Evolutionary conservation across 2,113 vertebrate genomes (phyloP).

Genomic region (Panthera leo): DNA sequence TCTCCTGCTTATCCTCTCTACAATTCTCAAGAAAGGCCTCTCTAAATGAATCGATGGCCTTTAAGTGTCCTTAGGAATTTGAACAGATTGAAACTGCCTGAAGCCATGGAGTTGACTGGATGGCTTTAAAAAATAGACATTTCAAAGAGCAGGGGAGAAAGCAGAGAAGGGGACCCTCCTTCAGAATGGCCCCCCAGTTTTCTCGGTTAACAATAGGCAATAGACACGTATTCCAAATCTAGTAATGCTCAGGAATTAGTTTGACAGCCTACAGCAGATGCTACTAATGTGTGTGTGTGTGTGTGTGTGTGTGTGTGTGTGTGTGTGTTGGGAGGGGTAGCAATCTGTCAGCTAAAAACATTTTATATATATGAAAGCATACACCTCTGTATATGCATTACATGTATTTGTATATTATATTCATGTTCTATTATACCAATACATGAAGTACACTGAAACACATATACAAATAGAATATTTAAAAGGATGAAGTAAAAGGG

Average conservation of each 20-base stretch:
- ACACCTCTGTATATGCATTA: neutral
- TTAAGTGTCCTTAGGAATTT: slow-evolving; percentile 64
- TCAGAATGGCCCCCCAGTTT: neutral
- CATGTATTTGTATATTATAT: neutral
- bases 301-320: neutral
- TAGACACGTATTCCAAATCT: neutral
- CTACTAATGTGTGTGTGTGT: neutral
- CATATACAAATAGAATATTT: neutral
- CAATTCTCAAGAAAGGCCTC: slow-evolving; percentile 18
- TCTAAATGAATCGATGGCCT: slow-evolving; percentile 52
- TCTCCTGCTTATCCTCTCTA: slow-evolving; percentile 7
- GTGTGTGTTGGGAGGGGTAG: neutral
- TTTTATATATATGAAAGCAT: neutral
- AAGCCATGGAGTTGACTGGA: slow-evolving; percentile 53
- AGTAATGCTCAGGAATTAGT: neutral
- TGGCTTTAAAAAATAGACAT: slow-evolving; percentile 53
- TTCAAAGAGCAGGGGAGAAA: slow-evolving; percentile 43
- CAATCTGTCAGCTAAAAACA: neutral
- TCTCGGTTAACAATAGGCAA: neutral
- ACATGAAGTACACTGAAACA: neutral
- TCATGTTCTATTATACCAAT: neutral
- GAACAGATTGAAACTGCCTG: slow-evolving; percentile 61
- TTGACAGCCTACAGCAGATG: neutral
- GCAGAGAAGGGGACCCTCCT: neutral
- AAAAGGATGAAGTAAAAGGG: neutral